Percentiles rank a stretch among this genome's conserved stretches.
phyloP scores from a whole-genome alignment of 2,797 vertebrate species.

The Eulemur mongoz region DNA sequence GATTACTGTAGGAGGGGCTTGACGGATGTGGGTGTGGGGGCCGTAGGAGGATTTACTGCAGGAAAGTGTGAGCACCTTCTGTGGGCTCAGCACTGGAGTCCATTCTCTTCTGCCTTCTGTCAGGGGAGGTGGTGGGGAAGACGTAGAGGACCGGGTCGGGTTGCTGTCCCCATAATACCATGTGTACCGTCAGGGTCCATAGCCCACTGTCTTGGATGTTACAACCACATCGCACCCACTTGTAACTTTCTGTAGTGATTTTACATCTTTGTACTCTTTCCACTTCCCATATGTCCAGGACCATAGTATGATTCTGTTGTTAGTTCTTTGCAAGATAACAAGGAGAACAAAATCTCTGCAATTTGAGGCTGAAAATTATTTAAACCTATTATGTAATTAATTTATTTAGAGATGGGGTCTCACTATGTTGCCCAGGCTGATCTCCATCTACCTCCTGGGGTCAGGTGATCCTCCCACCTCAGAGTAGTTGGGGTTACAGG shows the following conservation, averaged over 20 bases:
- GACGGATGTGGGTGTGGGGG: background rate
- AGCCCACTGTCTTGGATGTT: background rate
- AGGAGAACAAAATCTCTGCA: slow-evolving; percentile 7
- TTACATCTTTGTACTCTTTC: slow-evolving; percentile 23
- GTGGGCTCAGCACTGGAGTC: background rate
- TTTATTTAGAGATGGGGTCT: background rate
- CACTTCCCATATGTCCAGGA: background rate
- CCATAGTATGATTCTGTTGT: slow-evolving; percentile 4
- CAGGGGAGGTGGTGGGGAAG: background rate
- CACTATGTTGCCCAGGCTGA: background rate
- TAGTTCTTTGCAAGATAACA: slow-evolving; percentile 25
- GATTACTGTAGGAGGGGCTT: background rate
- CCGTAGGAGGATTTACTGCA: background rate
- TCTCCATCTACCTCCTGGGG: background rate
- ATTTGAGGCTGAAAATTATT: background rate
- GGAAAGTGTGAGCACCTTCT: background rate
- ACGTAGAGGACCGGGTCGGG: background rate
- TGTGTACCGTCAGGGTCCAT: background rate
- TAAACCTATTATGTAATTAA: background rate
- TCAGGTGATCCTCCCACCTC: background rate
- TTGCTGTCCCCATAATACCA: background rate
- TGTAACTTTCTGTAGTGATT: slow-evolving; percentile 3
- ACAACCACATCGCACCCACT: background rate
- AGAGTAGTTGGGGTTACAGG: background rate
- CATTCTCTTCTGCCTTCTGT: background rate